Percentiles rank a stretch among this genome's conserved stretches.
Conservation (phyloP, 2,113 vertebrate species). For the Aegotheles bennettii region DNA sequence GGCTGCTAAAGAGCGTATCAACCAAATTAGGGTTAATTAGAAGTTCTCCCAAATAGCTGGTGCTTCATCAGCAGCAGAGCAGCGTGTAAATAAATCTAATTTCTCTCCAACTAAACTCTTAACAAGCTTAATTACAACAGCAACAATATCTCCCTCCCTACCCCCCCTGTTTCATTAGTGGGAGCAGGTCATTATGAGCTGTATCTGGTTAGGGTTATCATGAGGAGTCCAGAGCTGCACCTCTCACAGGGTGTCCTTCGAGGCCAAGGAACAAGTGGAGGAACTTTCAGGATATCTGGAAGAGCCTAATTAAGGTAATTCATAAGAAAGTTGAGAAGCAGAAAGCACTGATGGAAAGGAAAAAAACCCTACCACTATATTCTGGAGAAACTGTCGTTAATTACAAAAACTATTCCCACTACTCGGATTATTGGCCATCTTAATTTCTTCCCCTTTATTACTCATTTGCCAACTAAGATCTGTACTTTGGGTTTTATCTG, state of each 20-base stretch:
- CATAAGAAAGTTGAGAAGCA: conserved; percentile 39
- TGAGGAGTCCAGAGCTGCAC: conserved; percentile 44
- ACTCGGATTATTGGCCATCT: background rate
- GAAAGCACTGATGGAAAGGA: conserved; percentile 32
- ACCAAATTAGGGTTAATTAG: conserved; percentile 91
- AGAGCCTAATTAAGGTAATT: conserved; percentile 68
- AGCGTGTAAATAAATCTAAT: conserved; percentile 91
- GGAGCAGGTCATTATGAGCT: conserved; percentile 66
- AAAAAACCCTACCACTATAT: background rate
- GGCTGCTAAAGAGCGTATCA: conserved; percentile 63
- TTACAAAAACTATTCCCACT: conserved; percentile 7
- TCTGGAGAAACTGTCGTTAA: conserved; percentile 35
- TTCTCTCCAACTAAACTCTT: conserved; percentile 79
- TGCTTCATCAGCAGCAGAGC: conserved; percentile 83
- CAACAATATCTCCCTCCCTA: conserved; percentile 56
- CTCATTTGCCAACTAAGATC: background rate
- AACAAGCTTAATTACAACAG: conserved; percentile 78
- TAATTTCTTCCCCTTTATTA: background rate
- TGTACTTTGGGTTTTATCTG: background rate
- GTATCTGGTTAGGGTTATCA: conserved; percentile 49
- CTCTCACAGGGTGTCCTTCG: conserved; percentile 61
- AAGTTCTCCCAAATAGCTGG: conserved; percentile 78
- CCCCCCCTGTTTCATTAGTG: conserved; percentile 66
- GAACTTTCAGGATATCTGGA: conserved; percentile 49
- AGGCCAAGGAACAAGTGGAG: conserved; percentile 17